Base-by-base conservation (phyloP, 2,797 vertebrate species). In the Eleutherodactylus coqui region DNA sequence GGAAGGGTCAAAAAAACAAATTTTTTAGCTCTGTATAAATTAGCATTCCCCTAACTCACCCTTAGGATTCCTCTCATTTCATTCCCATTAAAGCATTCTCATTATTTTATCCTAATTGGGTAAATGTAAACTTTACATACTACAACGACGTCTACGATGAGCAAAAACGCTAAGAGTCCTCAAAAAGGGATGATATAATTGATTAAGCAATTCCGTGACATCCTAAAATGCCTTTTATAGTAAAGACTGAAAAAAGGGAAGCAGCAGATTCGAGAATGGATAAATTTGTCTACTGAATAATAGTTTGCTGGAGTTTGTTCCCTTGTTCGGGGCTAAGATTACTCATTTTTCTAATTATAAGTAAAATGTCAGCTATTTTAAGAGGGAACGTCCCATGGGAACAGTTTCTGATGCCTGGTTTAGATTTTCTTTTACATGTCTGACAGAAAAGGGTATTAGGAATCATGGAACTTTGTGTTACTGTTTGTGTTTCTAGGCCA, bases 221-320 rank as follows among this genome's bases (percentile, higher is more conserved):
- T 89, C 90, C 88, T 70, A 36, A 62, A 47, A 89, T 88, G 80
- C 87, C 89, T 89, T 93, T 92, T 92, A 91, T 67, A 92, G 90
- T 76, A 81, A 92, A 88, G 78, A 88, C 82, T 85, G 91, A 91
- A 84, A 70, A 69, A 90, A 89, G 82, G 82, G 88, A 86, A 90
- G 90, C 92, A 88, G 90, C 75, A 90, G 79, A 32, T 87, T 43
- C 90, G 89, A 90, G 87, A 90, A 91, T 64, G 89, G 91, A 84
- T 86, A 88, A 80, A 85, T 86, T 86, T 72, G 89, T 86, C 88
- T 88, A 84, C 90, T 89, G 89, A 79, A 85, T 87, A 90, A 90
- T 89, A 91, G 88, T 84, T 89, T 86, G 88, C 79, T 60, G 89
- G 85, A 78, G 19, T 24, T 75, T 90, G 89, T 92, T 75, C 80